phyloP scores from a whole-genome alignment of 2,797 vertebrate genomes.

The Hozukius guyotensis region DNA sequence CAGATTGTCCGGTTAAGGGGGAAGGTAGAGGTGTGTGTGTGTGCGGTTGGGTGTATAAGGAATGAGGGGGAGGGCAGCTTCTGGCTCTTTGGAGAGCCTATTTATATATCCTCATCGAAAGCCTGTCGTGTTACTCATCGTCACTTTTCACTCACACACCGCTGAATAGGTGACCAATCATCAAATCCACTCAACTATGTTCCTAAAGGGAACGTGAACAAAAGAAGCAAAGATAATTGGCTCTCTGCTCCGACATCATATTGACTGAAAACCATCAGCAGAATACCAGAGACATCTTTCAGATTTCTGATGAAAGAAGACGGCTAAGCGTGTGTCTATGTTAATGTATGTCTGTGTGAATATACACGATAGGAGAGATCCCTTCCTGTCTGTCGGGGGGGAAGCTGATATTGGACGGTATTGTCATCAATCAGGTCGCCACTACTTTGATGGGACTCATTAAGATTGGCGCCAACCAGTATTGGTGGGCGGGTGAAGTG shows the following conservation, averaged over 20 bases:
- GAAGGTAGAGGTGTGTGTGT: constrained; percentile 32
- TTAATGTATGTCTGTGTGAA: background rate
- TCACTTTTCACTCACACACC: constrained; percentile 61
- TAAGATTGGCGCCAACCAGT: constrained; percentile 70
- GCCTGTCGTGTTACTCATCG: constrained; percentile 64
- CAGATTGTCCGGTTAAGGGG: constrained; percentile 62
- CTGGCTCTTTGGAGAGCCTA: constrained; percentile 60
- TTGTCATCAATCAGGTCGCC: constrained; percentile 52
- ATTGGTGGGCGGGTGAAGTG: constrained; percentile 29
- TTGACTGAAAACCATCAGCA: constrained; percentile 28
- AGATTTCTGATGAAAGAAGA: background rate
- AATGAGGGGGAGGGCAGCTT: constrained; percentile 48
- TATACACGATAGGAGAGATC: background rate
- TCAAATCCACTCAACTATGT: constrained; percentile 53
- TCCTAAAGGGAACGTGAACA: constrained; percentile 43
- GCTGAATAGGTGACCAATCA: constrained; percentile 65
- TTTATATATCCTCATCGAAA: constrained; percentile 69
- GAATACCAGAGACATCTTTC: constrained; percentile 2
- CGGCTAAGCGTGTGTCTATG: background rate
- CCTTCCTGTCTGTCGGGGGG: constrained; percentile 1
- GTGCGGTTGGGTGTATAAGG: constrained; percentile 20
- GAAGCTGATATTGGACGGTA: constrained; percentile 19
- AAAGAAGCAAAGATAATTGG: constrained; percentile 47
- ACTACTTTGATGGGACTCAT: constrained; percentile 60
- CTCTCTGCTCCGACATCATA: constrained; percentile 19